These are phyloP conservation scores for Panagrolaimus sp. DNA, from an alignment of 1,140 invertebrate genomes.

Conservation along the genomic window DNA sequence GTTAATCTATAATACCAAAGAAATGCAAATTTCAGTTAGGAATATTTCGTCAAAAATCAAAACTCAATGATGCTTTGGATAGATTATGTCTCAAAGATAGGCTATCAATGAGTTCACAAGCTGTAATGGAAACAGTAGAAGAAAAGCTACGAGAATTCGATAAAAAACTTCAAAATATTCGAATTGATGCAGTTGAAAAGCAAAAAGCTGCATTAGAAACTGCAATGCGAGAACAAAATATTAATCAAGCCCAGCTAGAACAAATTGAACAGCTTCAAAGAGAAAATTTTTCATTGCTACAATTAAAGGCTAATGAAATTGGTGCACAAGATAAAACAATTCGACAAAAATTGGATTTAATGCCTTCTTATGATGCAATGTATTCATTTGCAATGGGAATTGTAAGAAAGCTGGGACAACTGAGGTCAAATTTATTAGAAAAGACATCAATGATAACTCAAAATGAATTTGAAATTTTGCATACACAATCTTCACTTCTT, in stretches of 20 bases:
- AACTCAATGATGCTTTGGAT: neutral
- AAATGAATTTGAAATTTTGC: slow-evolving; percentile 13
- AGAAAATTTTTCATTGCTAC: slow-evolving; percentile 9
- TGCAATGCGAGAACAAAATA: neutral
- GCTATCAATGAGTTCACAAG: neutral
- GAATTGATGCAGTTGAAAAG: neutral
- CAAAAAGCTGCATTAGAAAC: slow-evolving; percentile 6
- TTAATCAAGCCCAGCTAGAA: slow-evolving; percentile 11
- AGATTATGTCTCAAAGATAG: neutral
- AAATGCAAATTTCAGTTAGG: neutral
- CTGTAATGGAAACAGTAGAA: slow-evolving; percentile 7
- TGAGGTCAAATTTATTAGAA: neutral
- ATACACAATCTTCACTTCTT: slow-evolving; percentile 1
- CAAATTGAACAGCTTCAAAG: slow-evolving; percentile 14
- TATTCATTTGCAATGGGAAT: slow-evolving; percentile 17
- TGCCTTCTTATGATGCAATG: slow-evolving; percentile 11
- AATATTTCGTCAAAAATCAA: neutral
- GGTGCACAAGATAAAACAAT: neutral
- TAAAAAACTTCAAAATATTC: neutral
- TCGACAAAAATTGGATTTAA: neutral
- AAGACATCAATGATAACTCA: neutral
- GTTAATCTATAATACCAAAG: neutral
- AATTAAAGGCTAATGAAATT: slow-evolving; percentile 4
- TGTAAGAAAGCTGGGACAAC: slow-evolving; percentile 2
- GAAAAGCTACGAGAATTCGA: neutral